A percentile compares a stretch with the other conserved stretches of the same genome.
Evolutionary conservation across 2,797 vertebrate genomes (phyloP).

Genomic region (Chaunax sp.): DNA sequence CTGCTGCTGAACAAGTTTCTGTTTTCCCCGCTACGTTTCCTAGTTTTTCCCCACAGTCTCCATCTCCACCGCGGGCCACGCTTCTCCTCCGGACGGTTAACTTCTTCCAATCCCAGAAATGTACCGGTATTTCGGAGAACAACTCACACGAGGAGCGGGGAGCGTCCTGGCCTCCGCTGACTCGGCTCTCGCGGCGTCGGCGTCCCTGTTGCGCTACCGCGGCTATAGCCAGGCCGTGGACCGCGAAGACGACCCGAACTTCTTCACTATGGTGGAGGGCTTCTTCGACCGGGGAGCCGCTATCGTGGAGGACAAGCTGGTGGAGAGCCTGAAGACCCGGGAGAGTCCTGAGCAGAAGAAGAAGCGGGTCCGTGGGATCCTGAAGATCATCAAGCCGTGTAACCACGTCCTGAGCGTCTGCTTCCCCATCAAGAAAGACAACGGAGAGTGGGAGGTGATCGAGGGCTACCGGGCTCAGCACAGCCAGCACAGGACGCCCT

Average conservation of each 20-base stretch:
- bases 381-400: slow-evolving; percentile 94
- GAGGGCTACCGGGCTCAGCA: slow-evolving; percentile 96
- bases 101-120: slow-evolving; percentile 57
- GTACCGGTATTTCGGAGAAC: slow-evolving; percentile 89
- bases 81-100: background rate
- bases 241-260: slow-evolving; percentile 90
- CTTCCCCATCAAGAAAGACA: slow-evolving; percentile 93
- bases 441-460: slow-evolving; percentile 94
- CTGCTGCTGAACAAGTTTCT: background rate
- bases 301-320: slow-evolving; percentile 94
- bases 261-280: slow-evolving; percentile 96
- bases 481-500: slow-evolving; percentile 96
- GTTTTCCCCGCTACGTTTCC: slow-evolving; percentile 13
- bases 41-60: background rate
- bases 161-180: slow-evolving; percentile 68
- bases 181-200: slow-evolving; percentile 68
- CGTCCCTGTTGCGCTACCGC: slow-evolving; percentile 77
- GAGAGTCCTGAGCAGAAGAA: slow-evolving; percentile 90
- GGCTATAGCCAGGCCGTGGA: slow-evolving; percentile 88
- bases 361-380: slow-evolving; percentile 91
- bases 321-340: slow-evolving; percentile 88
- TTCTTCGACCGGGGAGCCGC: slow-evolving; percentile 94
- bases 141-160: slow-evolving; percentile 78
- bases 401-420: slow-evolving; percentile 94
- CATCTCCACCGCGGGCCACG: background rate